These are phyloP conservation scores for Corydoras maculifer DNA, from an alignment of 2,113 vertebrate species.

Conservation along the genomic window DNA sequence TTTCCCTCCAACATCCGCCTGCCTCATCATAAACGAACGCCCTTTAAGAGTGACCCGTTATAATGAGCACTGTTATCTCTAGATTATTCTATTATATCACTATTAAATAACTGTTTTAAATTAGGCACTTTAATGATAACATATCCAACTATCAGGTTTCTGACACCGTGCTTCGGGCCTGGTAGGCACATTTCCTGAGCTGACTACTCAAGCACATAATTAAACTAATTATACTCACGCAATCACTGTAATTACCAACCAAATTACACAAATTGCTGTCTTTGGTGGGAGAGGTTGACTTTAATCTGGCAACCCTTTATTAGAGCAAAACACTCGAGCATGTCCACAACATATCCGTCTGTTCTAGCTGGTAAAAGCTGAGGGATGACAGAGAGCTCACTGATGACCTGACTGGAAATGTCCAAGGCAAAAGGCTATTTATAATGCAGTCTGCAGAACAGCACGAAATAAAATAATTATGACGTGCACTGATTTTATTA, in stretches of 20 bases:
- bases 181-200: conserved; percentile 26
- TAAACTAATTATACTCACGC: conserved; percentile 46
- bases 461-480: no score
- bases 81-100: not conserved
- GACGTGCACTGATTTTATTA: no score
- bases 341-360: conserved; percentile 17
- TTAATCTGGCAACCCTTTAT: conserved; percentile 35
- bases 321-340: conserved; percentile 18
- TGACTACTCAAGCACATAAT: conserved; percentile 45
- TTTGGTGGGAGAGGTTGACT: conserved; percentile 33
- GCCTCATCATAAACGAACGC: no score
- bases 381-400: not conserved
- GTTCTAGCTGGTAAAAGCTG: conserved; percentile 9
- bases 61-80: no score
- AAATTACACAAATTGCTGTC: conserved; percentile 44
- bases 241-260: conserved; percentile 44
- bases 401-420: no score
- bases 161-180: conserved; percentile 26
- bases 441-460: no score
- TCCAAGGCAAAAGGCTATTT: no score
- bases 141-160: conserved; percentile 20
- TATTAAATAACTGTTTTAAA: not conserved
- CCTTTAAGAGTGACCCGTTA: no score
- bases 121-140: conserved; percentile 13
- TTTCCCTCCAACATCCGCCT: no score